phyloP scores from a whole-genome alignment of 1,140 invertebrate genomes.

The Drosophila rhopaloa region DNA sequence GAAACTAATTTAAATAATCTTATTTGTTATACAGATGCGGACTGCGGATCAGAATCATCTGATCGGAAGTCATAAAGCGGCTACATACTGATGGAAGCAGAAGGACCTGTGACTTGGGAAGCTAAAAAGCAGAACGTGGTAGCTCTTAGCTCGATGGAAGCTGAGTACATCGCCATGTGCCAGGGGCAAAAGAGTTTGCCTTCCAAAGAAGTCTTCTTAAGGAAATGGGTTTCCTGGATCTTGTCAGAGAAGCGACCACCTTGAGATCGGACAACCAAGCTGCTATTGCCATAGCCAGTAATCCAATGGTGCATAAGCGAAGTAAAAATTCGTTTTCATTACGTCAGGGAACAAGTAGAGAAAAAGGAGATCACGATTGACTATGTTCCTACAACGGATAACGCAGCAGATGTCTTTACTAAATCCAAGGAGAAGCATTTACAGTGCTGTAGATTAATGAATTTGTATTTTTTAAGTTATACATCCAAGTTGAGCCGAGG shows the following conservation, averaged over 20 bases:
- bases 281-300: neutral
- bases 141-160: neutral
- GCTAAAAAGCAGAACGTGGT: neutral
- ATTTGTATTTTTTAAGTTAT: neutral
- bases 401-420: neutral
- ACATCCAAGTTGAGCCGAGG: too few species aligned
- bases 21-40: neutral
- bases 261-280: conserved; percentile 1
- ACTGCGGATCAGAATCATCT: conserved; percentile 3
- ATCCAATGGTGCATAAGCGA: conserved; percentile 1
- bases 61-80: neutral
- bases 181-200: neutral
- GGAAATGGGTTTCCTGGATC: neutral
- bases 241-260: neutral
- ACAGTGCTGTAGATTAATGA: neutral
- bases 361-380: neutral
- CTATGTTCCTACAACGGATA: neutral
- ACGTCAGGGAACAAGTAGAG: neutral
- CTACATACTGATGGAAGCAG: conserved; percentile 4
- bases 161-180: neutral
- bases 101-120: neutral
- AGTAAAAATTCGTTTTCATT: conserved; percentile 1
- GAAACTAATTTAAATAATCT: neutral
- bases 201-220: neutral
- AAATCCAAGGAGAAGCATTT: neutral